Evolutionary conservation across 2,797 vertebrate species (phyloP).

Genomic region (Myotis daubentonii): DNA sequence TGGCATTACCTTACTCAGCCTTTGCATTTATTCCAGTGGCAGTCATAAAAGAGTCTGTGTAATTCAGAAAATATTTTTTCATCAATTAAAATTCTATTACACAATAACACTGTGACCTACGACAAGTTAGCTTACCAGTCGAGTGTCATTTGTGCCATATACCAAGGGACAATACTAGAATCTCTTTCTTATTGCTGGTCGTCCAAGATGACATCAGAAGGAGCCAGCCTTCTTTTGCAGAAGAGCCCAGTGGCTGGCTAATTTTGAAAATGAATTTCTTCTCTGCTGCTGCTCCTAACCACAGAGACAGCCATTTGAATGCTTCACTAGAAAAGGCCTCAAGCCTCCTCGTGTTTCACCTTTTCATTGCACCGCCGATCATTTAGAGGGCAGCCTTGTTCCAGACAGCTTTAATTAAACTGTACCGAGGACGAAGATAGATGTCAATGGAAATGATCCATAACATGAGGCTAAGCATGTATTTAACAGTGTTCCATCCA

Average conservation of each 20-base stretch:
- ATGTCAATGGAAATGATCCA: conserved; percentile 90
- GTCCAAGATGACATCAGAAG: conserved; percentile 26
- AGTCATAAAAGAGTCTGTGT: neutral
- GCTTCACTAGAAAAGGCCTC: conserved; percentile 54
- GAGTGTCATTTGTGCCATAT: neutral
- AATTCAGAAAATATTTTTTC: neutral
- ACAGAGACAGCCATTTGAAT: conserved; percentile 64
- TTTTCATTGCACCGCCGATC: conserved; percentile 80
- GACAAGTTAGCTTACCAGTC: neutral
- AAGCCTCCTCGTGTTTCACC: conserved; percentile 77
- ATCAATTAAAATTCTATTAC: conserved; percentile 18
- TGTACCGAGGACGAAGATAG: conserved; percentile 86
- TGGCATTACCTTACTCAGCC: neutral
- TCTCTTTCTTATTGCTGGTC: neutral
- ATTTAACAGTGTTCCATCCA: conserved; percentile 86
- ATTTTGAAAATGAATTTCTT: conserved; percentile 74
- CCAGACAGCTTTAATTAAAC: conserved; percentile 90
- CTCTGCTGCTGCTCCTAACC: conserved; percentile 70
- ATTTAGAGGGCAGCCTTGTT: conserved; percentile 84
- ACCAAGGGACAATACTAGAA: conserved; percentile 17
- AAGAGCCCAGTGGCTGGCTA: conserved; percentile 13
- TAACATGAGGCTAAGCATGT: conserved; percentile 89
- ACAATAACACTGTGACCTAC: neutral
- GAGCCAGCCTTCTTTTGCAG: conserved; percentile 52
- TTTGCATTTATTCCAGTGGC: neutral